Evolutionary conservation across 2,888 invertebrate species (phyloP), one percentile per base, ranked within the genome.

Genomic region (Callinectes sapidus): DNA sequence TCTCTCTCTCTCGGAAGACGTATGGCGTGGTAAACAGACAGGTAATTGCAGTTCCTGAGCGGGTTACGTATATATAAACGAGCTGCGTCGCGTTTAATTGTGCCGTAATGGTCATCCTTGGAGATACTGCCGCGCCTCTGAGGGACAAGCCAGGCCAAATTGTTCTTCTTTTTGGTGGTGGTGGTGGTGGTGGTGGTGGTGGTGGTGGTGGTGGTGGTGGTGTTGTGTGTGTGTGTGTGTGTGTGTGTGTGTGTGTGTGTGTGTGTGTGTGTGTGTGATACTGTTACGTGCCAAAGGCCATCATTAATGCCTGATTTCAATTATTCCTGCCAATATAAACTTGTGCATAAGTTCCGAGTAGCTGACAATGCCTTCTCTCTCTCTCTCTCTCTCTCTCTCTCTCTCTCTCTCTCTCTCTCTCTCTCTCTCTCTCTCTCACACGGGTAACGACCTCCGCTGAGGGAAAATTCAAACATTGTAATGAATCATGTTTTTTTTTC

Each of bases 241-340:
- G 71, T 71, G 71, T 71, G 71, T 71, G 71, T 71, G 71, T 71
- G 71, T 71, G 71, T 71, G 71, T 71, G 71, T 71, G 71, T 71
- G 71, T 71, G 71, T 71, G 71, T 71, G 71, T 71, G 71, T 71
- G 71, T 71, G 71, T 71, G 71, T 71, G 28, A 13, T 77, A 32
- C 23, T 23, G 71, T 32, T 77, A 77, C 28, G n/a, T 48, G 3
- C 8, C 48, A 28, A 77, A 77, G 71, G n/a, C 32, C n/a, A 23
- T 28, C n/a, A 28, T 28, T 32, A 77, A 28, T 32, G 28, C 28
- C 71, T 28, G 28, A 28, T 14, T 77, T 77, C 71, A 28, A 28
- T 77, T 77, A 77, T 28, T n/a, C n/a, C 71, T 77, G 23, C n/a
- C 23, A 10, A 13, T 28, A 28, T 10, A 28, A 28, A 6, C n/a